A percentile compares a stretch with the other conserved stretches of the same genome.
phyloP scores from a whole-genome alignment of 2,113 vertebrate genomes.

The Sinocyclocheilus rhinocerous region DNA sequence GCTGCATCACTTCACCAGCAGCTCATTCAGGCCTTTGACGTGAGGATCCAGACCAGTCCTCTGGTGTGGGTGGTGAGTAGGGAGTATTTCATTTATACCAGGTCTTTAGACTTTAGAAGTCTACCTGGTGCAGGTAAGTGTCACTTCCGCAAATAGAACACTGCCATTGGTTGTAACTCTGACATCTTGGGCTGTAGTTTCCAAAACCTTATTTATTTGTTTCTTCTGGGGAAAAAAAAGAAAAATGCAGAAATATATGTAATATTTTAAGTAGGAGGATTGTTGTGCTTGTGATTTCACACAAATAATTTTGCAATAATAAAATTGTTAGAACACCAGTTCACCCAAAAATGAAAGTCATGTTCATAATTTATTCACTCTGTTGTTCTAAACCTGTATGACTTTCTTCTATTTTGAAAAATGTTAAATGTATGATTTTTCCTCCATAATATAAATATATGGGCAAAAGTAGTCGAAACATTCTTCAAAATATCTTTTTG shows the following conservation, averaged over 20 bases:
- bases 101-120: constrained; percentile 19
- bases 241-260: background rate
- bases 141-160: constrained; percentile 7
- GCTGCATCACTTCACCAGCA: constrained; percentile 38
- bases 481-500: background rate
- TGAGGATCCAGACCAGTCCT: background rate
- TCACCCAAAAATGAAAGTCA: background rate
- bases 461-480: background rate
- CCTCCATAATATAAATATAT: too few relatives aligned
- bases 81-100: constrained; percentile 28
- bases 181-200: background rate
- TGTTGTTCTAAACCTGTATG: background rate
- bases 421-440: too few relatives aligned
- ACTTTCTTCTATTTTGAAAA: background rate
- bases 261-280: background rate
- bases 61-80: constrained; percentile 53
- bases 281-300: background rate
- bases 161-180: constrained; percentile 6
- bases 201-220: background rate
- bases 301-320: background rate
- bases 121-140: constrained; percentile 52
- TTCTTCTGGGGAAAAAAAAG: background rate
- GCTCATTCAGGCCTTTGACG: constrained; percentile 20
- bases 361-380: too few relatives aligned
- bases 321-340: background rate